Evolutionary conservation across 1,140 invertebrate genomes (phyloP), one percentile per base, ranked within the genome.

Genomic region (Drosophila simulans): DNA sequence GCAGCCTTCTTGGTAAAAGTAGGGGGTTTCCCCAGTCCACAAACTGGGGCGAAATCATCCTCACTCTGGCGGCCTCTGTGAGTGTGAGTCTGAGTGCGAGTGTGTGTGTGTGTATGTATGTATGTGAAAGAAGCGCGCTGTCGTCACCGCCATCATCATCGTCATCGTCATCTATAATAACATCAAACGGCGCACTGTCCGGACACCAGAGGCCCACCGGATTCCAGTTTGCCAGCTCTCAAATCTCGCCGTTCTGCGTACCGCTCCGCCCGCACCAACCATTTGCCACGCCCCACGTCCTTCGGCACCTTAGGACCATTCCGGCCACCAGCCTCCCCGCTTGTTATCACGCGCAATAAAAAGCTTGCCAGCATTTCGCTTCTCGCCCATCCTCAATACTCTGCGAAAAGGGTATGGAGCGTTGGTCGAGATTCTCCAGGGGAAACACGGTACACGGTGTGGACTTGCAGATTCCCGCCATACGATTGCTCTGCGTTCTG

Each of bases 271-370:
- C 34, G 11, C 25, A 10, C 2, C 5, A 34, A 37, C 25, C n/a
- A 15, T 20, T 34, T 40, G 45, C 58, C 71, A 49, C 17, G 39
- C 35, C 45, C 49, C 71, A 7, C 49, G n/a, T 58, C 31, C 13
- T 65, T 53, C 64, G 34, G 31, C 58, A 64, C 72, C 66, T 69
- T 56, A 49, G 52, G 65, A 70, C 64, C 31, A 66, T 68, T 62
- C 56, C 71, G 71, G 65, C 48, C 55, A 58, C 56, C 76, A 55
- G 77, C 77, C 80, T 77, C 80, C 84, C 80, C 45, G 76, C 84
- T 88, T 89, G 84, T 88, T 89, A 88, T 88, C 84, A 74, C 76
- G 71, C 76, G 84, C 84, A 88, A 88, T 88, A 88, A 88, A 88
- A 86, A 82, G 74, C 73, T 68, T 72, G 77, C 70, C 77, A 75